A percentile compares a stretch with the other conserved stretches of the same genome.
Evolutionary conservation across 2,797 vertebrate genomes (phyloP).

Genomic region (Chanos chanos): DNA sequence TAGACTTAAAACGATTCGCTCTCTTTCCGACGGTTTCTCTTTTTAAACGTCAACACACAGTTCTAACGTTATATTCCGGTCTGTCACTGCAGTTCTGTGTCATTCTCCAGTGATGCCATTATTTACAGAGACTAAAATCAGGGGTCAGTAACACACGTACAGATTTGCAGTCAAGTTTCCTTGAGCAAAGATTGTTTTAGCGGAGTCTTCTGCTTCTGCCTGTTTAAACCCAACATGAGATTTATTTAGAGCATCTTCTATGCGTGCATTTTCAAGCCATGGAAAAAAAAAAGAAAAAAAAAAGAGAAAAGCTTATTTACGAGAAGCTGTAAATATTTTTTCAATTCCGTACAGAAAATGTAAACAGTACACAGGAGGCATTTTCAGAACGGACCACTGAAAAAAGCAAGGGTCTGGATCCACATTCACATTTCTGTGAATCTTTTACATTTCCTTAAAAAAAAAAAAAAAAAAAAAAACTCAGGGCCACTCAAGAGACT

Average conservation of each 20-base stretch:
- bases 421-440: too few relatives aligned
- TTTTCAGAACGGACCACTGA: conserved; percentile 22
- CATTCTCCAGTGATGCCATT: conserved; percentile 4
- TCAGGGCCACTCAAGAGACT: background rate
- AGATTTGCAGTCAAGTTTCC: conserved; percentile 16
- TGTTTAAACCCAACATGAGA: conserved; percentile 14
- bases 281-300: conserved; percentile 20
- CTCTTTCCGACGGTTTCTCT: too few relatives aligned
- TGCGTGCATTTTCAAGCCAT: conserved; percentile 22
- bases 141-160: conserved; percentile 35
- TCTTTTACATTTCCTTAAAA: too few relatives aligned
- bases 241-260: conserved; percentile 19
- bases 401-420: too few relatives aligned
- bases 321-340: conserved; percentile 52
- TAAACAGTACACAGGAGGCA: conserved; percentile 41
- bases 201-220: conserved; percentile 6
- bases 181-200: conserved; percentile 8
- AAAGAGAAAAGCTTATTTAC: conserved; percentile 45
- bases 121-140: conserved; percentile 42
- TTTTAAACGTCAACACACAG: too few relatives aligned
- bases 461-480: conserved; percentile 2
- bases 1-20: too few relatives aligned
- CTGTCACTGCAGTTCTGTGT: conserved; percentile 1
- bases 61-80: too few relatives aligned
- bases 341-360: conserved; percentile 39